Evolutionary conservation across 2,797 vertebrate species (phyloP).

Genomic region (Etheostoma nigrum): DNA sequence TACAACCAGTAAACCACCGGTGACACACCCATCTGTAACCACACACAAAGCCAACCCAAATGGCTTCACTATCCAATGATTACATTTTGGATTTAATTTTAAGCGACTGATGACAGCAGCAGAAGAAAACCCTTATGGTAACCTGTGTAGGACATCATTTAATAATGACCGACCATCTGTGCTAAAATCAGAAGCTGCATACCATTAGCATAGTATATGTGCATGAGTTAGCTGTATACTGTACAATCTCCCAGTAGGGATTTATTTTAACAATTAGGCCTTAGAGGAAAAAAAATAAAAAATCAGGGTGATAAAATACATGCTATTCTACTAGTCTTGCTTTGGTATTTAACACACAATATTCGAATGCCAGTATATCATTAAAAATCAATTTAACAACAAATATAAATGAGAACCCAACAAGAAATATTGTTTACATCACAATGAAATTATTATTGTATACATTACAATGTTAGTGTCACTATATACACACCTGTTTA

Average conservation of each 20-base stretch:
- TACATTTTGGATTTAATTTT: slow-evolving; percentile 9
- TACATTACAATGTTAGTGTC: background rate
- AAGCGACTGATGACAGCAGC: slow-evolving; percentile 3
- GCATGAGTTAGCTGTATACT: background rate
- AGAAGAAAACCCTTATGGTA: background rate
- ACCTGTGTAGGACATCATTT: slow-evolving; percentile 19
- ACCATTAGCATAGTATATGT: slow-evolving; percentile 18
- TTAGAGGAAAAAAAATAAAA: background rate
- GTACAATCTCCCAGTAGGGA: no score
- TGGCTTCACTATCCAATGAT: slow-evolving; percentile 4
- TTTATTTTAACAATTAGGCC: background rate
- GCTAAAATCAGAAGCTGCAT: slow-evolving; percentile 9
- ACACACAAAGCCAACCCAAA: slow-evolving; percentile 23
- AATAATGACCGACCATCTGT: slow-evolving; percentile 44
- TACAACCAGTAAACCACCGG: slow-evolving; percentile 18
- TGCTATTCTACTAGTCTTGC: background rate
- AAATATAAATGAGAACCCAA: background rate
- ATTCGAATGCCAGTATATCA: background rate
- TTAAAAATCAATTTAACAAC: background rate
- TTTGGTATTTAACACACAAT: background rate
- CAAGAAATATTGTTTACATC: background rate
- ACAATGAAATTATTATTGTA: background rate
- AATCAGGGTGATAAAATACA: background rate
- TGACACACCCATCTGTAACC: slow-evolving; percentile 13
- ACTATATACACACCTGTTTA: background rate